Conservation (phyloP, 2,113 vertebrate genomes). For the Melanocharis versteri region DNA sequence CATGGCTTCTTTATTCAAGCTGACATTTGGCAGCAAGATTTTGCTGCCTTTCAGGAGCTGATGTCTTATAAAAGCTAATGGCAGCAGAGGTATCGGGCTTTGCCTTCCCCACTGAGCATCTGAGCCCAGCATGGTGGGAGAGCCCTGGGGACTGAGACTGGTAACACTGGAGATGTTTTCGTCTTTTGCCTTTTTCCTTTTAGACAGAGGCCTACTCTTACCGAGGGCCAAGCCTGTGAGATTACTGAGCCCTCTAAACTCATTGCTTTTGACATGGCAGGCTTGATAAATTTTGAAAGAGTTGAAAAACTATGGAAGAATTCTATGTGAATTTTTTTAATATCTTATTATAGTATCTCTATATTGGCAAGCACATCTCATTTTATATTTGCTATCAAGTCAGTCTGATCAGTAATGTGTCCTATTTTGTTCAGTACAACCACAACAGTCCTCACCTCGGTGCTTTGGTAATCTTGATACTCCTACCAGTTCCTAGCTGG, state of each 20-base stretch:
- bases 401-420: neutral
- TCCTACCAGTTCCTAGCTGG: neutral
- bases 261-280: neutral
- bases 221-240: neutral
- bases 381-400: neutral
- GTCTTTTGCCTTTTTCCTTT: neutral
- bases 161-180: neutral
- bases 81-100: neutral
- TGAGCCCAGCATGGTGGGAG: neutral
- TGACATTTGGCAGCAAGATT: conserved; percentile 41
- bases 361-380: neutral
- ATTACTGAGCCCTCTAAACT: neutral
- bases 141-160: neutral
- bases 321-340: neutral
- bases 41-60: conserved; percentile 20
- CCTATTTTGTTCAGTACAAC: neutral
- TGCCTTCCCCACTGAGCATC: neutral
- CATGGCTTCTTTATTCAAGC: conserved; percentile 31
- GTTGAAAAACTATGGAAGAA: neutral
- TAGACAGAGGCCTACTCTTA: neutral
- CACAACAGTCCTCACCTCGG: neutral
- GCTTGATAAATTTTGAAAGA: neutral
- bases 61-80: neutral
- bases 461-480: neutral
- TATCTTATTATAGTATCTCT: neutral